Percentiles rank a stretch among this genome's conserved stretches.
Conservation (phyloP, 2,113 vertebrate species). For the Ibidorhyncha struthersii region DNA sequence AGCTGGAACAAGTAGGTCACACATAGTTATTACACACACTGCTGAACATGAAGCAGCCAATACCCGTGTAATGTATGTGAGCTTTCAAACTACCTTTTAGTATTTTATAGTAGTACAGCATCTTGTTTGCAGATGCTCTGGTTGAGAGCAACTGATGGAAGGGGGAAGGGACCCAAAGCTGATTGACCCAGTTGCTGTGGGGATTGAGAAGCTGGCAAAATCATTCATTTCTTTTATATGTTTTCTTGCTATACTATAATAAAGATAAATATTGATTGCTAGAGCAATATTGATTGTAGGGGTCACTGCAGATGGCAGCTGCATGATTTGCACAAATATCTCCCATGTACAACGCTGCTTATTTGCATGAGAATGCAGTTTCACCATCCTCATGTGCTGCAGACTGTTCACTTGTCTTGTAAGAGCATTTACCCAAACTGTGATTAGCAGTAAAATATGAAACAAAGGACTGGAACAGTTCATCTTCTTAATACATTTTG, state of each 20-base stretch:
- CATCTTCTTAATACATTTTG: neutral
- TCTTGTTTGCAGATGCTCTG: constrained; percentile 48
- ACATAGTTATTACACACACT: constrained; percentile 43
- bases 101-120: neutral
- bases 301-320: constrained; percentile 42
- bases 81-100: constrained; percentile 50
- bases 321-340: constrained; percentile 54
- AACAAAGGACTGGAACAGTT: neutral
- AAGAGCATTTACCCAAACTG: neutral
- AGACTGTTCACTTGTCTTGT: neutral
- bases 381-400: neutral
- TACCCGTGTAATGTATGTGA: constrained; percentile 13
- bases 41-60: constrained; percentile 46
- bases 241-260: constrained; percentile 32
- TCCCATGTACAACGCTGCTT: neutral
- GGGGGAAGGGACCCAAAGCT: constrained; percentile 4
- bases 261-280: constrained; percentile 64
- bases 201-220: constrained; percentile 20
- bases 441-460: constrained; percentile 14
- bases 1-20: constrained; percentile 58
- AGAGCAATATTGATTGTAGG: constrained; percentile 47
- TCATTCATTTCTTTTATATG: neutral
- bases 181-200: constrained; percentile 45
- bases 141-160: constrained; percentile 25
- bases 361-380: constrained; percentile 43